Conservation (phyloP, 2,797 vertebrate genomes). For the Lophius americanus region DNA sequence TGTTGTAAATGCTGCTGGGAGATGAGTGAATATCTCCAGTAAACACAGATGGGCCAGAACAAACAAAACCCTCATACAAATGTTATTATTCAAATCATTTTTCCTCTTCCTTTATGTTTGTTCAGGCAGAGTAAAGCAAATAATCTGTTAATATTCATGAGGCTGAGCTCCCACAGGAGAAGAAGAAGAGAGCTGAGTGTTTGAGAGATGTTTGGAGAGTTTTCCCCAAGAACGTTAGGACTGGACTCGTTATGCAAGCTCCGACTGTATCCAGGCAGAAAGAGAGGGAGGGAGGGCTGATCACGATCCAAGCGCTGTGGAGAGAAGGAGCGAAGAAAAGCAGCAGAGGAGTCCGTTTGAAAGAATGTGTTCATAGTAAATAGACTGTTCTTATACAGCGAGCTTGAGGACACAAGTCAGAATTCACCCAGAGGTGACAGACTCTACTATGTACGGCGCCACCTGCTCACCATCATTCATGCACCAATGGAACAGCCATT, state of each 20-base stretch:
- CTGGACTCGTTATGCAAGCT: slow-evolving; percentile 54
- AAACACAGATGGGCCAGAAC: slow-evolving; percentile 21
- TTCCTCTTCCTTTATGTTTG: slow-evolving; percentile 12
- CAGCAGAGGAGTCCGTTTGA: slow-evolving; percentile 3
- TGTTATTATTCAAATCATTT: slow-evolving; percentile 25
- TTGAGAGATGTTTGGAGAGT: slow-evolving; percentile 19
- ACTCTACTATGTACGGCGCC: no score
- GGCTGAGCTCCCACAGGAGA: slow-evolving; percentile 10
- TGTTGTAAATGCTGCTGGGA: no score
- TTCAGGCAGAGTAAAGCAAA: slow-evolving; percentile 46
- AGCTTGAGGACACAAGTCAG: no score
- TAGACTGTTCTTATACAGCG: background rate
- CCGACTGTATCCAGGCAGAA: slow-evolving; percentile 56
- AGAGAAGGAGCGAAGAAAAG: background rate
- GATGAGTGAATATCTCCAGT: background rate
- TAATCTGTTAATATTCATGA: slow-evolving; percentile 38
- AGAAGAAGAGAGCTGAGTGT: slow-evolving; percentile 7
- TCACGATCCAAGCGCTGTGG: slow-evolving; percentile 20
- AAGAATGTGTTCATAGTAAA: background rate
- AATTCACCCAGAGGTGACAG: background rate
- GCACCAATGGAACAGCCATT: no score
- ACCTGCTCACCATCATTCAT: no score
- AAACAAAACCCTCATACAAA: slow-evolving; percentile 31
- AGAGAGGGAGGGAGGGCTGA: background rate
- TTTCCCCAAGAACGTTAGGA: slow-evolving; percentile 31